Evolutionary conservation across 2,797 vertebrate species (phyloP), one percentile per base, ranked within the genome.

Genomic region (Trachops cirrhosus): DNA sequence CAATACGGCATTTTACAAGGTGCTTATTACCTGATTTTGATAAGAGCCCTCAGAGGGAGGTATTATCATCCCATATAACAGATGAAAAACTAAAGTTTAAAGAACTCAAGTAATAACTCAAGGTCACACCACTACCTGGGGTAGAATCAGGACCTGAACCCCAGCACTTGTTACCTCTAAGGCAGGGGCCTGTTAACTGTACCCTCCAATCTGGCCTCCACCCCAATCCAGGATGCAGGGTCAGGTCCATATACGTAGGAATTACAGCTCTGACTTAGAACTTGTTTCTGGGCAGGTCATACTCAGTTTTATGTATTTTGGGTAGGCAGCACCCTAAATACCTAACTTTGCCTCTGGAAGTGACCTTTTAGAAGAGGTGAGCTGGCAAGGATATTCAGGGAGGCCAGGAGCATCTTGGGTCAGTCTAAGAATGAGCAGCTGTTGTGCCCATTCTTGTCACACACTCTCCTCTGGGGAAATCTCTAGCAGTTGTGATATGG

Each of bases 391-490:
- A 67, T 22, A 34, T 54, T 79, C 54, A 83, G 87, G n/a, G 85
- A 75, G 14, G 73, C 85, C 78, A 74, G 71, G 37, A 96, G 77
- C 85, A 50, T 75, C 74, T 85, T 52, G 26, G 50, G 86, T 91
- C 59, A 46, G 70, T 5, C 29, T 29, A 59, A 29, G 57, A 59
- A 59, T 29, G 57, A 10, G 57, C 24, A 92, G 73, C 50, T 70
- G 22, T 59, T 85, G 21, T 78, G 59, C 52, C 78, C 44, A 41
- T 19, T 95, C 71, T 67, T 87, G 80, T 92, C 46, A 34, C 54
- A 86, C 3, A 3, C 22, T 59, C 18, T 64, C 59, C 91, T 96
- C 92, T 77, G 46, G 92, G 96, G 50, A 97, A 84, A 93, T 67
- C 22, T 15, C 22, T 48, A 57, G 90, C 85, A 86, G 89, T 88